phyloP scores from a whole-genome alignment of 2,113 vertebrate species.

The Nannospalax galili region DNA sequence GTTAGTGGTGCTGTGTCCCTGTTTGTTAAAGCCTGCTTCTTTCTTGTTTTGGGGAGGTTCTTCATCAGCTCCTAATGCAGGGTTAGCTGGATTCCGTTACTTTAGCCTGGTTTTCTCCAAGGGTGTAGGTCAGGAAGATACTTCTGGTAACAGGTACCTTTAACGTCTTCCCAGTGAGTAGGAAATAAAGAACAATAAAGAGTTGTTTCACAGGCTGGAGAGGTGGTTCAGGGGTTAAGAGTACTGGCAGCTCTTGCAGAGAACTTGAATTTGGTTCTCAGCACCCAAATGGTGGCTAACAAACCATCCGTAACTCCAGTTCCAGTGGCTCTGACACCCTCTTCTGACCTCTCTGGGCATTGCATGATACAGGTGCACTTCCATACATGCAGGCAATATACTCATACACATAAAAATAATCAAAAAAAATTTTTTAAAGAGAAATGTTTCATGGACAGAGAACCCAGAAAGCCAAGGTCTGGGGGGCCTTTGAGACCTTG shows the following conservation, averaged over 20 bases:
- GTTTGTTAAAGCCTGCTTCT: accelerated
- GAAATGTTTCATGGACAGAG: background rate
- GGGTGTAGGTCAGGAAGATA: background rate
- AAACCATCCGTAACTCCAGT: too few species aligned
- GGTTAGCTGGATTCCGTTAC: accelerated
- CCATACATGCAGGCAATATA: too few species aligned
- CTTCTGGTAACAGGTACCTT: background rate
- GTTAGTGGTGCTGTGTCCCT: accelerated
- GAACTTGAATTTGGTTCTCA: too few species aligned
- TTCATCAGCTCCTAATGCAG: background rate
- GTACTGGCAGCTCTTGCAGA: too few species aligned
- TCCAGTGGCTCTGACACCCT: too few species aligned
- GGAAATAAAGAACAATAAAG: background rate
- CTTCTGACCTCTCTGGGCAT: too few species aligned
- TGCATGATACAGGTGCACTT: too few species aligned
- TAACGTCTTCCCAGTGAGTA: background rate
- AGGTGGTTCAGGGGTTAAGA: too few species aligned
- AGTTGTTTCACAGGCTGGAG: too few species aligned
- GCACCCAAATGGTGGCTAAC: too few species aligned
- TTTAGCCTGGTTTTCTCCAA: background rate
- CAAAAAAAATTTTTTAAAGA: background rate
- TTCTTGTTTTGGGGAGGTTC: accelerated
- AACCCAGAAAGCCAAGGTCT: background rate
- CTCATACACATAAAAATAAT: too few species aligned
- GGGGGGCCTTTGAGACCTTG: background rate